Conservation (phyloP, 2,113 vertebrate genomes). For the Phylloscopus trochilus region DNA sequence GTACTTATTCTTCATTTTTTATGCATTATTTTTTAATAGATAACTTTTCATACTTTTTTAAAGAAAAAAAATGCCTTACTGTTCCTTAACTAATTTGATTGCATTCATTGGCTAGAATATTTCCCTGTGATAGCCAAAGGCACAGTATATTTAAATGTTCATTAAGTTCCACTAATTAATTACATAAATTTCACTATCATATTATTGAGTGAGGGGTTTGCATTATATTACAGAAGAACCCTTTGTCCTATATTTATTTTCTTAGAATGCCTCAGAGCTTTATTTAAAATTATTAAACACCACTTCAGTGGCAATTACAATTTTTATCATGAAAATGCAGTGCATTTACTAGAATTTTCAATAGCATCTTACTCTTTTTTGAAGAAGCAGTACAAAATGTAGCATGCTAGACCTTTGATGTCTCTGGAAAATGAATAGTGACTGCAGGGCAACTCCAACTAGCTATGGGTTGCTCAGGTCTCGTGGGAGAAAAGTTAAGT, state of each 20-base stretch:
- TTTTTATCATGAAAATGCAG: not conserved
- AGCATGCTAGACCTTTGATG: conserved; percentile 45
- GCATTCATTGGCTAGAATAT: not conserved
- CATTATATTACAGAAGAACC: not conserved
- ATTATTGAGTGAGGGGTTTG: not conserved
- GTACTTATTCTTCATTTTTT: not conserved
- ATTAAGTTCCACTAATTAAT: conserved; percentile 21
- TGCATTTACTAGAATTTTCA: conserved; percentile 18
- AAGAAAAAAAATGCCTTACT: not conserved
- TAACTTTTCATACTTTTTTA: not conserved
- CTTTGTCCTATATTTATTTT: not conserved
- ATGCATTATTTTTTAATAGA: not conserved
- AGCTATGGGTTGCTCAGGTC: conserved; percentile 1
- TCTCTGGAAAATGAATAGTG: conserved; percentile 38
- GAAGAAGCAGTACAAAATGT: conserved; percentile 17
- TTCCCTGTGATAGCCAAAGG: not conserved
- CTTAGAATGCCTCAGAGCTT: not conserved
- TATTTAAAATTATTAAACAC: not conserved
- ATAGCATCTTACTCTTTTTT: not conserved
- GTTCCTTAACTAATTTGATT: not conserved
- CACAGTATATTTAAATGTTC: not conserved
- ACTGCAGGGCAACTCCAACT: conserved; percentile 56
- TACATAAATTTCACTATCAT: not conserved
- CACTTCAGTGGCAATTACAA: not conserved
- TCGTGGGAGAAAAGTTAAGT: conserved; percentile 54